Percentiles rank a stretch among this genome's conserved stretches.
These are phyloP conservation scores for Macrophya annulata DNA, from an alignment of 2,888 invertebrate genomes.

Conservation along the genomic window DNA sequence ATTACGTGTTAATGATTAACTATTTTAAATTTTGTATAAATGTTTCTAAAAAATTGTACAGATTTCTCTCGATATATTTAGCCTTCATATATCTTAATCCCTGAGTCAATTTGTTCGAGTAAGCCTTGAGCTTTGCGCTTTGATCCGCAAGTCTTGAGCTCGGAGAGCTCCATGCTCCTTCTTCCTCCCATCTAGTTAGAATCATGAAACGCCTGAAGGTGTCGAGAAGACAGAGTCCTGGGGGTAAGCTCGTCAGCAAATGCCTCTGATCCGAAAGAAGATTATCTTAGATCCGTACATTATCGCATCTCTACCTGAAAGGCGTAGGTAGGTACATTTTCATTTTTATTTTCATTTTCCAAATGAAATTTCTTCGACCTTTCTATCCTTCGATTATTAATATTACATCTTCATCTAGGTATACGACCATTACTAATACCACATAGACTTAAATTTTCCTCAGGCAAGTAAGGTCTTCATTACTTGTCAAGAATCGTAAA, in stretches of 20 bases:
- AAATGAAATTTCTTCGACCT: conserved; percentile 18
- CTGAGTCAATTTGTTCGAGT: conserved; percentile 32
- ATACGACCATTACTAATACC: neutral
- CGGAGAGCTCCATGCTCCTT: too few species aligned
- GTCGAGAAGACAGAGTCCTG: conserved; percentile 35
- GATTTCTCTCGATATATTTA: neutral
- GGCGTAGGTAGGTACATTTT: neutral
- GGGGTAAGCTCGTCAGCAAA: conserved; percentile 44
- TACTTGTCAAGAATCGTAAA: neutral
- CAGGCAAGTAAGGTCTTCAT: neutral
- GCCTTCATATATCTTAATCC: neutral
- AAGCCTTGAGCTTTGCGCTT: conserved; percentile 13
- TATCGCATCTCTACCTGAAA: conserved; percentile 23
- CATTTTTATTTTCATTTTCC: conserved; percentile 28
- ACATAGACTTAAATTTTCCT: neutral
- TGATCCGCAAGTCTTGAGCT: conserved; percentile 15
- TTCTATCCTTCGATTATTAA: neutral
- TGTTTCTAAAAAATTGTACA: neutral
- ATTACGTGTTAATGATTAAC: neutral
- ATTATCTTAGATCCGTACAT: conserved; percentile 51
- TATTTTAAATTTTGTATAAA: neutral
- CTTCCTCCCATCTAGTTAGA: conserved; percentile 14
- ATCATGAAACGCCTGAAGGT: conserved; percentile 39
- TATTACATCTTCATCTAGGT: neutral
- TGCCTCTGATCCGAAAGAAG: conserved; percentile 43